A percentile compares a stretch with the other conserved stretches of the same genome.
phyloP scores from a whole-genome alignment of 2,797 vertebrate species.

The Myotis pilosus region DNA sequence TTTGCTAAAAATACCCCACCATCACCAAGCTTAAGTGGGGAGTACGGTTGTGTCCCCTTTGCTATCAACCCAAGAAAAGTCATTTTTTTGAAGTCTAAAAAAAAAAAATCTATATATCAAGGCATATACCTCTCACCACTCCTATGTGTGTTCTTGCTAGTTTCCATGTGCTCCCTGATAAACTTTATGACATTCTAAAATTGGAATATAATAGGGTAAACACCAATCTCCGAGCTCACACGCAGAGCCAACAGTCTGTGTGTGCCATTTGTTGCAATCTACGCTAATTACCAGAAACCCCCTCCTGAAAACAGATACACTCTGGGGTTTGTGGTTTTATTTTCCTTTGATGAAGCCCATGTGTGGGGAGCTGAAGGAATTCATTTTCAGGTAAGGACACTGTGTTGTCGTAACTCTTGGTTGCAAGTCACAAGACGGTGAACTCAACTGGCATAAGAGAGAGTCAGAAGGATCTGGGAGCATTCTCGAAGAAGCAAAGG shows the following conservation, averaged over 20 bases:
- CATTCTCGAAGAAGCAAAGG: not conserved
- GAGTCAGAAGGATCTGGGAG: not conserved
- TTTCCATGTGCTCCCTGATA: slow-evolving; percentile 82
- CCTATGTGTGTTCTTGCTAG: slow-evolving; percentile 56
- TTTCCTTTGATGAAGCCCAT: slow-evolving; percentile 47
- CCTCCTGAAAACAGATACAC: slow-evolving; percentile 72
- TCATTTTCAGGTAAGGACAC: slow-evolving; percentile 29
- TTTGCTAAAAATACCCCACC: slow-evolving; percentile 89
- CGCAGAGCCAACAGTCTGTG: slow-evolving; percentile 95
- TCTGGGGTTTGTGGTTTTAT: slow-evolving; percentile 47
- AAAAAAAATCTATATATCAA: slow-evolving; percentile 68
- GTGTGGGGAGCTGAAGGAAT: not conserved
- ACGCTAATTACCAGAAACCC: slow-evolving; percentile 90
- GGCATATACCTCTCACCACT: slow-evolving; percentile 46
- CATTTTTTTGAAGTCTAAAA: slow-evolving; percentile 65
- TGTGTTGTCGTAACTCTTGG: not conserved
- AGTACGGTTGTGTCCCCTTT: slow-evolving; percentile 76
- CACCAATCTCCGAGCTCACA: slow-evolving; percentile 92
- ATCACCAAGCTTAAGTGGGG: slow-evolving; percentile 83
- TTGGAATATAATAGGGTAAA: slow-evolving; percentile 91
- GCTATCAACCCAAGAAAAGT: slow-evolving; percentile 68
- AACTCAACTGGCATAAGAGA: not conserved
- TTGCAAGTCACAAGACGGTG: not conserved
- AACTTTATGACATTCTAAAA: slow-evolving; percentile 88
- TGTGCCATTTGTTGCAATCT: slow-evolving; percentile 95